Percentiles rank a stretch among this genome's conserved stretches.
Conservation (phyloP, 2,888 invertebrate genomes). For the Pristionchus japonicus region DNA sequence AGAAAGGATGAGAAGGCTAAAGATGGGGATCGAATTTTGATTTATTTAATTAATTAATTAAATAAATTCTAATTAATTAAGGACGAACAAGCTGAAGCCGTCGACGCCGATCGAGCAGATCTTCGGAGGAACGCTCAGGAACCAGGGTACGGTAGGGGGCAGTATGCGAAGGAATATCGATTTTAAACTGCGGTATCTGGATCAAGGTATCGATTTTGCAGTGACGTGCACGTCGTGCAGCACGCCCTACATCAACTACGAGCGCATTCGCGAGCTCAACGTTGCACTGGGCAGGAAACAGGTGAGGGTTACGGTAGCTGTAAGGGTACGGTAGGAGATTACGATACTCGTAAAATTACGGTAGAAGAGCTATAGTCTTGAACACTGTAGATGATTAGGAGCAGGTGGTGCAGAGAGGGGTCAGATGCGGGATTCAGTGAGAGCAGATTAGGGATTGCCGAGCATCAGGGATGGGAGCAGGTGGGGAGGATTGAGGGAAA, state of each 20-base stretch:
- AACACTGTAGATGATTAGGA: no score
- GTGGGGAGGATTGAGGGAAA: not conserved
- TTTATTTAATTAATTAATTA: not conserved
- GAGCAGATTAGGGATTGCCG: not conserved
- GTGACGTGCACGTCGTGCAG: conserved; percentile 60
- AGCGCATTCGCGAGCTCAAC: conserved; percentile 68
- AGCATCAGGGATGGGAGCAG: not conserved
- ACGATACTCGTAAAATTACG: not conserved
- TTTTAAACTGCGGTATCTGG: not conserved
- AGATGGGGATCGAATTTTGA: not conserved
- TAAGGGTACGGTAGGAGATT: not conserved
- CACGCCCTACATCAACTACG: conserved; percentile 58
- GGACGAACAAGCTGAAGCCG: conserved; percentile 50
- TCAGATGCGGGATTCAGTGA: not conserved
- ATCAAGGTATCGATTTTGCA: conserved; percentile 47
- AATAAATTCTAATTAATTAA: not conserved
- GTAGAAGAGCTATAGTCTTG: not conserved
- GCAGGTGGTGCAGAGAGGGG: not conserved
- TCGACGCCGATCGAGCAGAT: conserved; percentile 68
- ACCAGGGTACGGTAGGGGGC: conserved; percentile 49
- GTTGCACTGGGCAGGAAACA: conserved; percentile 52
- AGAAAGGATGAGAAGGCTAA: not conserved
- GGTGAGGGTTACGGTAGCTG: not conserved
- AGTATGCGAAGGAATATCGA: not conserved
- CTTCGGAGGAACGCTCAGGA: conserved; percentile 67